These are phyloP conservation scores for Sebastes hubbsi DNA, from an alignment of 2,797 vertebrate genomes.

Conservation along the genomic window DNA sequence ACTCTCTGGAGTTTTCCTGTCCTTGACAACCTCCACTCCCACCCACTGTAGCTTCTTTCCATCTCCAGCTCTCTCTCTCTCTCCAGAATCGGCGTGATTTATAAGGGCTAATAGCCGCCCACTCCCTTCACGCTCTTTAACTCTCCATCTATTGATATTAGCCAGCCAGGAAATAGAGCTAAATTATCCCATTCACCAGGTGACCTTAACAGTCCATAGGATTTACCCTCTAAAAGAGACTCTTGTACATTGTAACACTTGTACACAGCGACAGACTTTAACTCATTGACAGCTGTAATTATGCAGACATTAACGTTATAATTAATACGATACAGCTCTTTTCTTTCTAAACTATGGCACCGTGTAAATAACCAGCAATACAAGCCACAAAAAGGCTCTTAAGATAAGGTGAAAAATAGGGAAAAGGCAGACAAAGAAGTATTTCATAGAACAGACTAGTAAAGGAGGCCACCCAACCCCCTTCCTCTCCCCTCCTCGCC, in stretches of 20 bases:
- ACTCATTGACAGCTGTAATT: constrained; percentile 31
- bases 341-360: neutral
- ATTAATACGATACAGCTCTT: neutral
- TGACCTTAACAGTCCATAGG: constrained; percentile 63
- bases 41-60: constrained; percentile 16
- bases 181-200: constrained; percentile 67
- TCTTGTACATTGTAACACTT: constrained; percentile 15
- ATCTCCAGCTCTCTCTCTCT: constrained; percentile 1
- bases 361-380: constrained; percentile 1
- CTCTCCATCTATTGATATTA: constrained; percentile 71
- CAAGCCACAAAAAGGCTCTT: constrained; percentile 15
- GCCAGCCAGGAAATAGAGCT: constrained; percentile 64
- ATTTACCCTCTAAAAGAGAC: constrained; percentile 54
- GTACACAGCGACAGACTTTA: neutral
- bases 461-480: constrained; percentile 60
- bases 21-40: constrained; percentile 38
- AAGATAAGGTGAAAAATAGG: constrained; percentile 17
- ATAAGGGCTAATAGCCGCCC: constrained; percentile 56
- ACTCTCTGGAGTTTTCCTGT: constrained; percentile 18
- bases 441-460: constrained; percentile 30
- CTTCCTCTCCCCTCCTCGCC: constrained; percentile 1
- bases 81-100: constrained; percentile 55
- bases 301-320: constrained; percentile 18
- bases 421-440: constrained; percentile 39
- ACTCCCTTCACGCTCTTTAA: constrained; percentile 67